Percentiles rank a stretch among this genome's conserved stretches.
Conservation (phyloP, 1,140 invertebrate genomes). For the Euura lappo region DNA sequence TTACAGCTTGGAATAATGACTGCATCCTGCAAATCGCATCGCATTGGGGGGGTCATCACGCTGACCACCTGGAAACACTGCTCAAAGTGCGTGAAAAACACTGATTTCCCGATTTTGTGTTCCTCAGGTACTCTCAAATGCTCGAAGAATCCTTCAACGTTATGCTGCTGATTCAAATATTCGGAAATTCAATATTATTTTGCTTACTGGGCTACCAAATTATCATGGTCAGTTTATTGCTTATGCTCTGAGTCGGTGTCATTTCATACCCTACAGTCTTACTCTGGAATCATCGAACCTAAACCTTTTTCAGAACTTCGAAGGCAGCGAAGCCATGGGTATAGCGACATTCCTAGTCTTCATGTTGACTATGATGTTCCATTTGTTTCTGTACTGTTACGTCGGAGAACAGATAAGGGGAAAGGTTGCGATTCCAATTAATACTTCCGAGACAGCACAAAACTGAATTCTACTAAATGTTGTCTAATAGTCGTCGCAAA, state of each 20-base stretch:
- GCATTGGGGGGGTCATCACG: no score
- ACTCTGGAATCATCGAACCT: no score
- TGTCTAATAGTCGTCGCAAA: no score
- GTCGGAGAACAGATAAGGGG: not conserved
- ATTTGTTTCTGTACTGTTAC: not conserved
- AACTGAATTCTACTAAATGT: no score
- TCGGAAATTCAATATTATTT: not conserved
- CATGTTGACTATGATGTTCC: conserved; percentile 1
- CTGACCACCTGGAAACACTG: no score
- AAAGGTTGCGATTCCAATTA: not conserved
- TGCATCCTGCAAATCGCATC: no score
- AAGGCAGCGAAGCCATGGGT: not conserved
- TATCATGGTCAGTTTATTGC: not conserved
- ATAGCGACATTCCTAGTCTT: not conserved
- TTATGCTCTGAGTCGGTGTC: no score
- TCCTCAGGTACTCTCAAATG: not conserved
- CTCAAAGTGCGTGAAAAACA: no score
- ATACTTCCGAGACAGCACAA: no score
- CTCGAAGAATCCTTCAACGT: not conserved
- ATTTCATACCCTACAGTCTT: no score
- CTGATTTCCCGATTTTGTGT: no score
- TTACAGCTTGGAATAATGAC: no score
- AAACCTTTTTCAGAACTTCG: not conserved
- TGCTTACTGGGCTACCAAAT: not conserved
- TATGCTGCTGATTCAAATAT: not conserved